Percentiles rank a stretch among this genome's conserved stretches.
Conservation (phyloP, 2,888 invertebrate species). For the Argynnis bischoffii region DNA sequence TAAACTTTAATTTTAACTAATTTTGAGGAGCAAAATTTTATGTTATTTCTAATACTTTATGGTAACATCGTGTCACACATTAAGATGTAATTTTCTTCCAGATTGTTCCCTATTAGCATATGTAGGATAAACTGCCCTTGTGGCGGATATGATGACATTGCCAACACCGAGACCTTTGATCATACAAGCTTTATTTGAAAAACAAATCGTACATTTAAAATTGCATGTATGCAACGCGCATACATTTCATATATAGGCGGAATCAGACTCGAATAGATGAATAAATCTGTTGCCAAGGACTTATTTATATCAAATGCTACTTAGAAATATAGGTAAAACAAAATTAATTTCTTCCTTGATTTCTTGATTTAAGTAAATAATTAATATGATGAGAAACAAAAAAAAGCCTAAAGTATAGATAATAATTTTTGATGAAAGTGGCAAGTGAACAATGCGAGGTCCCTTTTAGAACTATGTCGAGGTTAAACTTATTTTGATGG, state of each 20-base stretch:
- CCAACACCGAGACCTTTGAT: constrained; percentile 39
- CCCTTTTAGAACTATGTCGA: constrained; percentile 29
- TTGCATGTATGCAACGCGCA: constrained; percentile 49
- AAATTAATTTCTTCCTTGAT: too few relatives aligned
- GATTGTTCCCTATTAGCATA: constrained; percentile 55
- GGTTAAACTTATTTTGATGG: constrained; percentile 18
- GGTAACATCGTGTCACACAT: neutral
- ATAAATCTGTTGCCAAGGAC: constrained; percentile 33
- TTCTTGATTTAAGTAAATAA: too few relatives aligned
- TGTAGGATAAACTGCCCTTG: constrained; percentile 48
- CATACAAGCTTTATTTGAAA: constrained; percentile 38
- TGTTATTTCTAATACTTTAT: too few relatives aligned
- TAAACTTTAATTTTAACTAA: too few relatives aligned
- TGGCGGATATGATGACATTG: constrained; percentile 42
- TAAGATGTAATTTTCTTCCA: constrained; percentile 43
- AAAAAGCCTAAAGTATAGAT: too few relatives aligned
- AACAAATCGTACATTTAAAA: constrained; percentile 44
- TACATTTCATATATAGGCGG: constrained; percentile 39
- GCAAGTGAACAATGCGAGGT: constrained; percentile 18
- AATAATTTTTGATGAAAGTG: constrained; percentile 6
- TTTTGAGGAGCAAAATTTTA: too few relatives aligned
- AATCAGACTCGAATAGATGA: constrained; percentile 36
- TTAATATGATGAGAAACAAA: too few relatives aligned
- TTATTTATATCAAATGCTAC: constrained; percentile 12
- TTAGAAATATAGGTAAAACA: neutral